Base-by-base conservation (phyloP, 2,888 invertebrate genomes). In the Molorchus minor region DNA sequence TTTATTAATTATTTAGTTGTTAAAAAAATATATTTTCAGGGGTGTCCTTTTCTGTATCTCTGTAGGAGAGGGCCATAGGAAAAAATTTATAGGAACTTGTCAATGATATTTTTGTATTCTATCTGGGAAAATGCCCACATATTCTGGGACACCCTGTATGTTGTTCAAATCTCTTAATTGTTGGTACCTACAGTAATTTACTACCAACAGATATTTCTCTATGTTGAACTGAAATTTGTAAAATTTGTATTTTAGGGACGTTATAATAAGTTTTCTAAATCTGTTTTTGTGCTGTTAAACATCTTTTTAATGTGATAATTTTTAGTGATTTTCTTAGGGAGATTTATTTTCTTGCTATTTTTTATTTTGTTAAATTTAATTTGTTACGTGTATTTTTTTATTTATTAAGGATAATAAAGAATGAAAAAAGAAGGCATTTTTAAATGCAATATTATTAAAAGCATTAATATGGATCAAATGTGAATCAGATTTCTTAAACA, bases 151-250 rank as follows among this genome's bases (percentile, higher is more conserved):
- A 3, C 8, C 8, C 8, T 25, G 8, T 8, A 25, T 25, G 25
- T 8, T 8, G 25, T 40, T 19, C 8, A 62, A 64, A 65, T 57
- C 61, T n/a, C n/a, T n/a, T n/a, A n/a, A n/a, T n/a, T 63, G 64
- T 67, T 68, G 67, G 63, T 66, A 67, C 61, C 65, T 68, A 67
- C 68, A 70, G 68, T 64, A 58, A 44, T 58, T 51, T 56, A 58
- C 56, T 62, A 64, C 66, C 64, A 62, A 58, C 58, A 47, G 55
- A 44, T 58, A 63, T 51, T 62, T 53, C 46, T 53, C 51, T 56
- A 53, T 44, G 47, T 45, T 35, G 25, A 19, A n/a, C 21, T 12
- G 33, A 41, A 40, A 8, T 19, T 17, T 51, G 33, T 40, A 46
- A 52, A 44, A 44, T 25, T 44, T 25, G 35, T 45, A 33, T 25